phyloP scores from a whole-genome alignment of 2,113 vertebrate species.

The Pterocles burchelli region DNA sequence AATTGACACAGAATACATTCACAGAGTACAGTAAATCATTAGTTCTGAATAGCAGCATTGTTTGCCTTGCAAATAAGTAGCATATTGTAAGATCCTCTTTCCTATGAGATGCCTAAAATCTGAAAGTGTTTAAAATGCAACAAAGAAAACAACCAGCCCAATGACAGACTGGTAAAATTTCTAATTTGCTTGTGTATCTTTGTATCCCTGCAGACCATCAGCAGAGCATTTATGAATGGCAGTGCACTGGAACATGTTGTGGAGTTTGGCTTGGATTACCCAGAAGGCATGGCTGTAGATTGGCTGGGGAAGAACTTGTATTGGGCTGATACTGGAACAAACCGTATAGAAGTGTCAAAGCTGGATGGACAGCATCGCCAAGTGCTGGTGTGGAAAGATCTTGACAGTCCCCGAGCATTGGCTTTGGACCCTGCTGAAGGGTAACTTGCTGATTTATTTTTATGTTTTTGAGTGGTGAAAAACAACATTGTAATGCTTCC shows the following conservation, averaged over 20 bases:
- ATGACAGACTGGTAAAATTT: constrained; percentile 14
- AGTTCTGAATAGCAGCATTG: constrained; percentile 51
- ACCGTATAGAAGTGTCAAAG: constrained; percentile 94
- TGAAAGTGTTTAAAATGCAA: constrained; percentile 51
- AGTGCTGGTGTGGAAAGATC: constrained; percentile 95
- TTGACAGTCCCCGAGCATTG: constrained; percentile 92
- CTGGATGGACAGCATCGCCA: constrained; percentile 94
- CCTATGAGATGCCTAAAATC: constrained; percentile 39
- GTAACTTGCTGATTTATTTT: constrained; percentile 70
- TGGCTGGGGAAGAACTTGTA: constrained; percentile 98
- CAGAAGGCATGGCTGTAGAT: constrained; percentile 98
- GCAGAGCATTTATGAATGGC: constrained; percentile 96
- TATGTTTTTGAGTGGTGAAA: background rate
- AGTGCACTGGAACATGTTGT: constrained; percentile 93
- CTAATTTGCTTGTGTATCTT: constrained; percentile 36
- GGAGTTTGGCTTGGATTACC: constrained; percentile 95
- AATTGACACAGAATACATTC: constrained; percentile 37
- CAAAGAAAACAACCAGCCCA: constrained; percentile 20
- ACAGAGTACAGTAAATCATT: constrained; percentile 12
- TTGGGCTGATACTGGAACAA: constrained; percentile 96
- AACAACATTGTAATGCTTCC: background rate
- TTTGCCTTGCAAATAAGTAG: constrained; percentile 23
- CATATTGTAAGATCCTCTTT: constrained; percentile 30
- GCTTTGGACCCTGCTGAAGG: constrained; percentile 93
- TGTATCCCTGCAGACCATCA: constrained; percentile 87